Conservation (phyloP, 1,140 invertebrate species). For the Venustaconcha ellipsiformis region DNA sequence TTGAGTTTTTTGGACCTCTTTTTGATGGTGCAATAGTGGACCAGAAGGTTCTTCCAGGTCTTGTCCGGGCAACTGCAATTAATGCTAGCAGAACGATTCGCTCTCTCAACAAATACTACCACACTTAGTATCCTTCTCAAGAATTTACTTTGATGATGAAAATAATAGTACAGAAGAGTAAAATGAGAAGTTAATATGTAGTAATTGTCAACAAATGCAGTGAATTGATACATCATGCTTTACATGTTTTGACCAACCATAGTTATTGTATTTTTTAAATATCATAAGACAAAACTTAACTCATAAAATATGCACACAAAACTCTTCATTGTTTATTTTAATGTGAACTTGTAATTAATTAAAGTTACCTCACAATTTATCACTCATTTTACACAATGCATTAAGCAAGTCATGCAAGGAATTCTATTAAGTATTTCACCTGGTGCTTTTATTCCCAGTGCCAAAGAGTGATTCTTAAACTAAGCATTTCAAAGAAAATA, state of each 20-base stretch:
- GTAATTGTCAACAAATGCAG: not conserved
- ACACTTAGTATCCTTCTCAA: conserved; percentile 82
- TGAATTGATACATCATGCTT: not conserved
- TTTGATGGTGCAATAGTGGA: conserved; percentile 95
- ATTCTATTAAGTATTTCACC: not conserved
- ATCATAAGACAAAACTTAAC: not conserved
- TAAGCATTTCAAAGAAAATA: not conserved
- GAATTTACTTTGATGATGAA: not conserved
- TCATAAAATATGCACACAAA: too few species aligned
- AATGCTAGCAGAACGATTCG: conserved; percentile 93
- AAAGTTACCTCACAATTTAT: not conserved
- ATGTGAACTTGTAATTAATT: not conserved
- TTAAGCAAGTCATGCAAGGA: not conserved
- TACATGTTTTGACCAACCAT: not conserved
- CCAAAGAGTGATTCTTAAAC: not conserved
- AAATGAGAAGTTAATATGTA: not conserved
- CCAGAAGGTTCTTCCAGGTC: conserved; percentile 83
- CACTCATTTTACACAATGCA: not conserved
- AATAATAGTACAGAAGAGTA: not conserved
- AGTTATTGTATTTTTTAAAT: not conserved
- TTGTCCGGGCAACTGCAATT: conserved; percentile 92
- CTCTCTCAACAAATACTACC: conserved; percentile 87
- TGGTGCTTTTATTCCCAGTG: not conserved
- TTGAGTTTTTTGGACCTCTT: conserved; percentile 95
- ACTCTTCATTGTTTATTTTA: too few species aligned